Evolutionary conservation across 1,140 invertebrate genomes (phyloP).

Genomic region (Homalodisca vitripennis): DNA sequence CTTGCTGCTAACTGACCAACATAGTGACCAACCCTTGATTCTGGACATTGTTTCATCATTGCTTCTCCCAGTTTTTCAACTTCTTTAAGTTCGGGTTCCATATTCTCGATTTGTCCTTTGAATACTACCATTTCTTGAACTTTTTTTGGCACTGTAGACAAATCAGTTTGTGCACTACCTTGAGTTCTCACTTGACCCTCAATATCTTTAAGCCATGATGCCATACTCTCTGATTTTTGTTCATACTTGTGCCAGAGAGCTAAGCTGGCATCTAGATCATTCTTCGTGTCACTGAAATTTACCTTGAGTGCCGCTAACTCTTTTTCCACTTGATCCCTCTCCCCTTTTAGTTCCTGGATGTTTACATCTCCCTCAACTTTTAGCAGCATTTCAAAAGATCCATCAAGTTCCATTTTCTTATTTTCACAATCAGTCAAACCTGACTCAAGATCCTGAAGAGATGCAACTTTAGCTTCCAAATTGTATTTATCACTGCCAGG

Average conservation of each 20-base stretch:
- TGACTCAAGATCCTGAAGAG: conserved; percentile 72
- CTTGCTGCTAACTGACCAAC: conserved; percentile 73
- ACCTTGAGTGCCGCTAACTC: conserved; percentile 68
- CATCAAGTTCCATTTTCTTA: conserved; percentile 63
- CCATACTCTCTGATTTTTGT: conserved; percentile 60
- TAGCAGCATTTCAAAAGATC: conserved; percentile 63
- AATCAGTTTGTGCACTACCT: conserved; percentile 65
- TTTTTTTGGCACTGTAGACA: conserved; percentile 70
- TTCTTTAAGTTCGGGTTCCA: conserved; percentile 64
- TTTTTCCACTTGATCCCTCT: conserved; percentile 61
- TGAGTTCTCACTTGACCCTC: conserved; percentile 77
- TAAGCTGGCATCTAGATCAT: conserved; percentile 68
- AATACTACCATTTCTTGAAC: conserved; percentile 65
- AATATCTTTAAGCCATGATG: conserved; percentile 82
- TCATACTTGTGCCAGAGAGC: conserved; percentile 81
- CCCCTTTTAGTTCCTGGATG: conserved; percentile 59
- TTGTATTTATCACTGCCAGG: conserved; percentile 85
- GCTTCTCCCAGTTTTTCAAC: conserved; percentile 66
- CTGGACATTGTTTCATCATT: conserved; percentile 73
- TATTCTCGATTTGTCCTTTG: conserved; percentile 60
- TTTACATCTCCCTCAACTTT: conserved; percentile 66
- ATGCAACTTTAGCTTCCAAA: conserved; percentile 85
- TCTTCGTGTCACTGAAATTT: conserved; percentile 66
- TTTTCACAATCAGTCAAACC: conserved; percentile 67
- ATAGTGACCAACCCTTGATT: conserved; percentile 77